phyloP scores from a whole-genome alignment of 2,113 vertebrate genomes.

The Alethe castanea region DNA sequence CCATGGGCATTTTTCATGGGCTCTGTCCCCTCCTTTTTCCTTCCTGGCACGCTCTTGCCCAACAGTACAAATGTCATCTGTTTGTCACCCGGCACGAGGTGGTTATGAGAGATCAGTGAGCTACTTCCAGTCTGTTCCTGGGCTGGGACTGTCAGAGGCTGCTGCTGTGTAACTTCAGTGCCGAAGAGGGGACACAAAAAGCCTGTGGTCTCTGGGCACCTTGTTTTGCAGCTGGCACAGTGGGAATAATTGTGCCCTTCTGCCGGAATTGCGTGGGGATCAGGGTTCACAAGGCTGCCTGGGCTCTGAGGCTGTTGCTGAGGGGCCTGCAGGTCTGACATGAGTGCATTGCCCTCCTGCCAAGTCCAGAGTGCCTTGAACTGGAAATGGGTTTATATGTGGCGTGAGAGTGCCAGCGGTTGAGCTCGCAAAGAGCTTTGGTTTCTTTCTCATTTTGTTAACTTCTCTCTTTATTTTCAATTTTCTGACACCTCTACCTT shows the following conservation, averaged over 20 bases:
- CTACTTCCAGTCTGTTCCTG: not conserved
- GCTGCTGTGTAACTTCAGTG: not conserved
- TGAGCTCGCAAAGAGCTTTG: not conserved
- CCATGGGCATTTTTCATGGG: fast-evolving
- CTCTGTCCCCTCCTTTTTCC: not conserved
- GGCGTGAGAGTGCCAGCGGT: not conserved
- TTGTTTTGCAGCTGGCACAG: not conserved
- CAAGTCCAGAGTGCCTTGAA: not conserved
- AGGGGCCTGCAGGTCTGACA: not conserved
- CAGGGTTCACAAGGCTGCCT: not conserved
- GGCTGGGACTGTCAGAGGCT: not conserved
- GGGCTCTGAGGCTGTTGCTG: not conserved
- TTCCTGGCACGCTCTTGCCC: not conserved
- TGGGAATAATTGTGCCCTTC: not conserved
- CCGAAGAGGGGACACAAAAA: not conserved
- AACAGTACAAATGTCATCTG: not conserved
- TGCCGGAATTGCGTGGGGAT: not conserved
- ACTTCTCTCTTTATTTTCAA: not conserved
- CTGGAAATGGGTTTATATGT: not conserved
- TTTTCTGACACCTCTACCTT: not conserved
- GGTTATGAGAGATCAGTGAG: not conserved
- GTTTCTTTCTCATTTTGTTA: not conserved
- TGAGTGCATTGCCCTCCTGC: not conserved
- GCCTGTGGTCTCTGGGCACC: not conserved
- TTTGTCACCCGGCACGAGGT: fast-evolving